Conservation (phyloP, 30 jellyfish, hydroid and myxozoan species). For the Catostylus mosaicus region DNA sequence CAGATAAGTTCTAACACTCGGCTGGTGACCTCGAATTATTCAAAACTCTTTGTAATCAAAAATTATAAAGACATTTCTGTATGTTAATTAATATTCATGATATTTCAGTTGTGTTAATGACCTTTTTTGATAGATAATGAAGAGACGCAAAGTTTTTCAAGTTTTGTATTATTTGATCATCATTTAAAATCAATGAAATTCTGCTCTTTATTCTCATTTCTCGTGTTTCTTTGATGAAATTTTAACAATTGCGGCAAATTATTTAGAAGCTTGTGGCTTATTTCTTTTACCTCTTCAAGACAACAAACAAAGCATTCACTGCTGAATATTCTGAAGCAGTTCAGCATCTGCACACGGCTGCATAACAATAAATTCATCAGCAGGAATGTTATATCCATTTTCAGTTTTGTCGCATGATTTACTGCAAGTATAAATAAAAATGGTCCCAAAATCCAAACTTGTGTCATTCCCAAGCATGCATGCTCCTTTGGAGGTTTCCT, state of each 20-base stretch:
- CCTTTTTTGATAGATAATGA: background rate
- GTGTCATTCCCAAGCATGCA: background rate
- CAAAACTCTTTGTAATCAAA: no score
- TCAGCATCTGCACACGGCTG: constrained; percentile 75
- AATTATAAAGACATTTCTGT: no score
- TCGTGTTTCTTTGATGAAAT: background rate
- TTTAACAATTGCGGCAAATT: no score
- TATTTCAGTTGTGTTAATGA: background rate
- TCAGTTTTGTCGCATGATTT: constrained; percentile 55
- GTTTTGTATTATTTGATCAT: background rate
- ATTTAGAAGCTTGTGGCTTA: background rate
- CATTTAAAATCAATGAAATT: background rate
- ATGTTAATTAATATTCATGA: no score
- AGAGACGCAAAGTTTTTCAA: background rate
- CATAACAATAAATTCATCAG: constrained; percentile 54
- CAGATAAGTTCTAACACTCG: no score
- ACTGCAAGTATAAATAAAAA: constrained; percentile 71
- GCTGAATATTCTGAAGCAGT: background rate
- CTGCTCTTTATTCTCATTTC: background rate
- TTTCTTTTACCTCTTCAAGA: background rate
- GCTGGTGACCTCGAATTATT: no score
- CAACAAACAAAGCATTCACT: background rate
- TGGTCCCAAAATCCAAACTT: constrained; percentile 79
- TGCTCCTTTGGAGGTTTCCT: background rate
- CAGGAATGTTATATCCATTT: constrained; percentile 22